A percentile compares a stretch with the other conserved stretches of the same genome.
phyloP scores from a whole-genome alignment of 92 coral and sea anemone genomes.

The Porites evermanni region DNA sequence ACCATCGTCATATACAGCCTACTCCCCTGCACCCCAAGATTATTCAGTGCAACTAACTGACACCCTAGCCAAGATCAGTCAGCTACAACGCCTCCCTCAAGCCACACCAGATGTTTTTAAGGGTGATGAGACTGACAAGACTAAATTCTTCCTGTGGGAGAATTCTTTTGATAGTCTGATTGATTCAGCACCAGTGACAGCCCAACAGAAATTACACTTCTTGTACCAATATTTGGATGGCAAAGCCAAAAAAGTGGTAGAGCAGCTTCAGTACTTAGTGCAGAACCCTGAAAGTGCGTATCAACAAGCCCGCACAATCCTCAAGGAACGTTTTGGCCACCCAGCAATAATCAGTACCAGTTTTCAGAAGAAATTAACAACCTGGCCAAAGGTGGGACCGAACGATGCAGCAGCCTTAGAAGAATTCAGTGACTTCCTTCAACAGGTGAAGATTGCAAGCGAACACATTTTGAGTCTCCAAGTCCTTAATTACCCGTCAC shows the following conservation, averaged over 20 bases:
- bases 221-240: constrained; percentile 37
- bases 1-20: background rate
- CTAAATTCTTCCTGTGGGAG: constrained; percentile 44
- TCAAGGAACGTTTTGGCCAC: too few species aligned
- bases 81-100: constrained; percentile 41
- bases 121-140: constrained; percentile 38
- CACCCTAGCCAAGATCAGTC: constrained; percentile 16
- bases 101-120: constrained; percentile 31
- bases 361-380: too few species aligned
- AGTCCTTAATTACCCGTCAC: background rate
- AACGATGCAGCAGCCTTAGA: constrained; percentile 13
- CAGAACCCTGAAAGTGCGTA: too few species aligned
- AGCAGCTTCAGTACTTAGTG: background rate
- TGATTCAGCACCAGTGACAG: constrained; percentile 41
- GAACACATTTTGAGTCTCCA: constrained; percentile 33
- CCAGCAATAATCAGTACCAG: too few species aligned
- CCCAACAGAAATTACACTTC: constrained; percentile 35
- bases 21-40: background rate
- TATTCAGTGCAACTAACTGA: constrained; percentile 25
- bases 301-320: too few species aligned
- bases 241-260: constrained; percentile 29
- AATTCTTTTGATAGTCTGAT: constrained; percentile 45
- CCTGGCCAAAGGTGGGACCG: too few species aligned
- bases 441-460: constrained; percentile 36
- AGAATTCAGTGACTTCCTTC: constrained; percentile 49